Conservation (phyloP, 2,888 invertebrate genomes). For the Eristalinus sepulchralis region DNA sequence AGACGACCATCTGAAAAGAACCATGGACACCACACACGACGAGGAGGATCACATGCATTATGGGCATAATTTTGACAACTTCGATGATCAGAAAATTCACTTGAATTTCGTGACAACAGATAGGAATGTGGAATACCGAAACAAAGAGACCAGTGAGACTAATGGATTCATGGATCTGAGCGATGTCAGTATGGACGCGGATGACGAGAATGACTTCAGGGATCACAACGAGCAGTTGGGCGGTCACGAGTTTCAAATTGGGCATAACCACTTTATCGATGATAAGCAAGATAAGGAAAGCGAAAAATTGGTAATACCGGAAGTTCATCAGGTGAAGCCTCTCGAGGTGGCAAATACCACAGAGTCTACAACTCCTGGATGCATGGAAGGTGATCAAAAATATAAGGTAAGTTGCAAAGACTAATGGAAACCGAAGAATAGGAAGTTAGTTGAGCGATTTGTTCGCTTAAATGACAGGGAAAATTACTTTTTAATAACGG, state of each 20-base stretch:
- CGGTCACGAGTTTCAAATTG: conserved; percentile 26
- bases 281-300: conserved; percentile 22
- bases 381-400: neutral
- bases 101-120: conserved; percentile 75
- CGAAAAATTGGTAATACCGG: neutral
- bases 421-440: no score
- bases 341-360: neutral
- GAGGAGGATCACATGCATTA: conserved; percentile 6
- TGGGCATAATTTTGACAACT: conserved; percentile 72
- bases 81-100: conserved; percentile 64
- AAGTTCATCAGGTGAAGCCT: neutral
- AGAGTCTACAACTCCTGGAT: neutral
- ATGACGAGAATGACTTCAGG: conserved; percentile 81
- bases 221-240: conserved; percentile 58
- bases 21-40: neutral
- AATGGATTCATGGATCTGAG: conserved; percentile 84
- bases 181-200: conserved; percentile 88
- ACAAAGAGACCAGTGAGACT: conserved; percentile 72
- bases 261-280: conserved; percentile 18
- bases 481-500: no score
- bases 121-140: conserved; percentile 54
- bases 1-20: neutral
- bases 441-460: no score
- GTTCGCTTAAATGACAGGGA: no score
- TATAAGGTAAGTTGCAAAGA: neutral